phyloP scores from a whole-genome alignment of 2,797 vertebrate genomes.

The Ptychadena robeensis region DNA sequence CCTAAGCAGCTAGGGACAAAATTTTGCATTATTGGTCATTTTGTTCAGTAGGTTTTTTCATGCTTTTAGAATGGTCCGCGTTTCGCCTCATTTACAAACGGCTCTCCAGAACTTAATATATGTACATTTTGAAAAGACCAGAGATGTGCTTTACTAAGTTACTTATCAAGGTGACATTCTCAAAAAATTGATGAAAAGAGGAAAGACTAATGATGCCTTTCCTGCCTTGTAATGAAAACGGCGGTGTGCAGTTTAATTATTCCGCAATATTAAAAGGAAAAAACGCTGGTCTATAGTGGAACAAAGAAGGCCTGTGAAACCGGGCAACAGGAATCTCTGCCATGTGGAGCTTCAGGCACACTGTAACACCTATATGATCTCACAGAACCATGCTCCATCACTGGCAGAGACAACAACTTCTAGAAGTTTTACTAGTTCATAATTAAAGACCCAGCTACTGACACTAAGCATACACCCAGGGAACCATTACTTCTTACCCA shows the following conservation, averaged over 20 bases:
- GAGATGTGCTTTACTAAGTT: slow-evolving; percentile 37
- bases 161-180: slow-evolving; percentile 56
- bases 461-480: slow-evolving; percentile 17
- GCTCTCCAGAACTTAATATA: slow-evolving; percentile 35
- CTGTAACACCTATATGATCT: slow-evolving; percentile 29
- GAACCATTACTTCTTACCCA: neutral
- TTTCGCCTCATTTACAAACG: slow-evolving; percentile 23
- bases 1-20: neutral
- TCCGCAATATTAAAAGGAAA: slow-evolving; percentile 22
- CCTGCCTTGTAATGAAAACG: slow-evolving; percentile 27
- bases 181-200: slow-evolving; percentile 52
- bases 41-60: neutral
- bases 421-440: slow-evolving; percentile 40
- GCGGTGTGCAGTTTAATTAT: slow-evolving; percentile 30
- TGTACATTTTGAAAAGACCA: slow-evolving; percentile 51
- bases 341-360: slow-evolving; percentile 14
- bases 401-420: slow-evolving; percentile 28
- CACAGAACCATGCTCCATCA: neutral
- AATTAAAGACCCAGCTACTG: slow-evolving; percentile 24
- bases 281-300: neutral
- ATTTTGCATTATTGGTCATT: neutral
- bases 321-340: neutral
- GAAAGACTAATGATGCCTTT: slow-evolving; percentile 48
- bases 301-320: slow-evolving; percentile 16
- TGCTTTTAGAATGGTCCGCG: neutral